Percentiles rank a stretch among this genome's conserved stretches.
Conservation (phyloP, 1,140 invertebrate genomes). For the Lanistes nyassanus region DNA sequence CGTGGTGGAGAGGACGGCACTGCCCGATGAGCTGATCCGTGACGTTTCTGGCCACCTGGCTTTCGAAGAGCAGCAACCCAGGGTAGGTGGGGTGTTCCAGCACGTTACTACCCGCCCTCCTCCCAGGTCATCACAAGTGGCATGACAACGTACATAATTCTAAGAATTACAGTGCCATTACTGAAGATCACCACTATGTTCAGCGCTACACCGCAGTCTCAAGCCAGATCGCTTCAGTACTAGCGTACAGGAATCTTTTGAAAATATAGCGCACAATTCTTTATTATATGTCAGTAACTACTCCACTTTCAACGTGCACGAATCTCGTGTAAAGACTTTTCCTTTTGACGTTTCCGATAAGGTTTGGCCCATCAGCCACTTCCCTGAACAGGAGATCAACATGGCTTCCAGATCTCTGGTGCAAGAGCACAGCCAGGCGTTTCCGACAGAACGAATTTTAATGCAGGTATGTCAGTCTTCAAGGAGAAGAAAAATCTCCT, state of each 20-base stretch:
- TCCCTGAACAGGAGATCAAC: conserved; percentile 70
- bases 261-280: background rate
- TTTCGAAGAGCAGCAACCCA: conserved; percentile 69
- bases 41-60: conserved; percentile 69
- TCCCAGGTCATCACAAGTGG: background rate
- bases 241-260: no score
- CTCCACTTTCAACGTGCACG: background rate
- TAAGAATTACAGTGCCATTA: no score
- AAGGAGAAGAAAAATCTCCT: no score
- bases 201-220: no score
- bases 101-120: background rate
- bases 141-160: no score
- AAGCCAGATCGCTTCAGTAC: no score
- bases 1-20: conserved; percentile 64
- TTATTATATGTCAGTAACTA: conserved; percentile 1
- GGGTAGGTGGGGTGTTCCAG: conserved; percentile 39
- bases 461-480: conserved; percentile 63
- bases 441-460: conserved; percentile 64
- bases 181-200: no score
- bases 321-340: no score
- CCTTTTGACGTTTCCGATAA: conserved; percentile 33
- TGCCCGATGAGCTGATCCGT: conserved; percentile 70
- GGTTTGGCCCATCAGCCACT: conserved; percentile 70
- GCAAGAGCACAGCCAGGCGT: conserved; percentile 61
- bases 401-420: conserved; percentile 70